Conservation (phyloP, 2,797 vertebrate species). For the Cyprinella venusta region DNA sequence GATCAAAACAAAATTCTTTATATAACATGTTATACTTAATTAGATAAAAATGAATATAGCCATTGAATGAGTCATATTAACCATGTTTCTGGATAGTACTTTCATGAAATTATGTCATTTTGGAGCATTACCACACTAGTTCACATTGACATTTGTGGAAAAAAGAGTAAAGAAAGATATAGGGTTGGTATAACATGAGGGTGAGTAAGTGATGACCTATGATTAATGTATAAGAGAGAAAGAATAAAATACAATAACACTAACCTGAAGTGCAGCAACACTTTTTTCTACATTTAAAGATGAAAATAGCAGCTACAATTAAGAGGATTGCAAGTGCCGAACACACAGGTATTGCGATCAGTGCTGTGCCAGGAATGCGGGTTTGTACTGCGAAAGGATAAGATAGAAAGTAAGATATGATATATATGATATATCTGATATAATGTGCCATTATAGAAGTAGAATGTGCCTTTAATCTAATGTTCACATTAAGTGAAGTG, state of each 20-base stretch:
- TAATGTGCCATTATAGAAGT: too few species aligned
- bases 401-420: neutral
- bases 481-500: neutral
- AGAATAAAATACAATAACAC: neutral
- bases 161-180: neutral
- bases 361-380: neutral
- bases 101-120: neutral
- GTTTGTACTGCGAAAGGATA: neutral
- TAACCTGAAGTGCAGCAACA: neutral
- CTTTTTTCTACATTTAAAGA: constrained; percentile 41
- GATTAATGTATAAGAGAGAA: neutral
- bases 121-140: too few species aligned
- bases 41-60: too few species aligned
- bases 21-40: neutral
- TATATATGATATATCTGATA: too few species aligned
- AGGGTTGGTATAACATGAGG: neutral
- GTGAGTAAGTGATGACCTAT: neutral
- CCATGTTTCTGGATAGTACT: neutral
- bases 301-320: neutral
- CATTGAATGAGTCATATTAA: neutral
- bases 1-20: neutral
- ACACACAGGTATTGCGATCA: constrained; percentile 16
- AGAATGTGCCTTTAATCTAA: neutral
- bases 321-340: constrained; percentile 19
- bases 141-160: neutral